Conservation (phyloP, 2,888 invertebrate species). For the Corythucha ciliata region DNA sequence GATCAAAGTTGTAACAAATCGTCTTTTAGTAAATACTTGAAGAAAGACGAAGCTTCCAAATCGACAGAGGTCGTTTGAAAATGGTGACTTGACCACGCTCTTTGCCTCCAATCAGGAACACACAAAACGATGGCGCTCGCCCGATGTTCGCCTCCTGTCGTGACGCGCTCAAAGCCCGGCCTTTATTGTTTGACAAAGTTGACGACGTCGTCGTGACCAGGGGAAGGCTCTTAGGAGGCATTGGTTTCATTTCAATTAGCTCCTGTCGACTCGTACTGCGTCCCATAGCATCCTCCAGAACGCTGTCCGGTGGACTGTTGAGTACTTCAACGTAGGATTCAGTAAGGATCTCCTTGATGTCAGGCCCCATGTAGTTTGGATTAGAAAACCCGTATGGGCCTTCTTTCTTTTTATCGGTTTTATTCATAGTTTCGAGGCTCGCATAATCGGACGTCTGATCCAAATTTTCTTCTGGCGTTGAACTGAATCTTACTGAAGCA, state of each 20-base stretch:
- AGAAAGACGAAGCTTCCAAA: constrained; percentile 64
- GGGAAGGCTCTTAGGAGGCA: constrained; percentile 35
- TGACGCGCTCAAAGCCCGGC: constrained; percentile 50
- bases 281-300: constrained; percentile 47
- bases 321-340: constrained; percentile 44
- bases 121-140: constrained; percentile 46
- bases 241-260: constrained; percentile 36
- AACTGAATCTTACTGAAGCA: constrained; percentile 51
- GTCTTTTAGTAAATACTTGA: constrained; percentile 37
- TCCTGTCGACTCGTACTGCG: constrained; percentile 39
- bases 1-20: no score
- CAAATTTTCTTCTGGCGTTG: constrained; percentile 37
- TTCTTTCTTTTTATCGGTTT: constrained; percentile 35
- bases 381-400: constrained; percentile 59
- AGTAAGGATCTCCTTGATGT: constrained; percentile 43
- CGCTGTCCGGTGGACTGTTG: constrained; percentile 55
- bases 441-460: constrained; percentile 65
- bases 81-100: constrained; percentile 68
- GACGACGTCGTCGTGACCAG: constrained; percentile 29
- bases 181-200: constrained; percentile 29
- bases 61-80: constrained; percentile 64
- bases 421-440: constrained; percentile 56
- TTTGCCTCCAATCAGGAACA: constrained; percentile 67
- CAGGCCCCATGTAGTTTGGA: constrained; percentile 64
- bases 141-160: constrained; percentile 46